phyloP scores from a whole-genome alignment of 1,140 invertebrate species.

The Lethrus apterus region DNA sequence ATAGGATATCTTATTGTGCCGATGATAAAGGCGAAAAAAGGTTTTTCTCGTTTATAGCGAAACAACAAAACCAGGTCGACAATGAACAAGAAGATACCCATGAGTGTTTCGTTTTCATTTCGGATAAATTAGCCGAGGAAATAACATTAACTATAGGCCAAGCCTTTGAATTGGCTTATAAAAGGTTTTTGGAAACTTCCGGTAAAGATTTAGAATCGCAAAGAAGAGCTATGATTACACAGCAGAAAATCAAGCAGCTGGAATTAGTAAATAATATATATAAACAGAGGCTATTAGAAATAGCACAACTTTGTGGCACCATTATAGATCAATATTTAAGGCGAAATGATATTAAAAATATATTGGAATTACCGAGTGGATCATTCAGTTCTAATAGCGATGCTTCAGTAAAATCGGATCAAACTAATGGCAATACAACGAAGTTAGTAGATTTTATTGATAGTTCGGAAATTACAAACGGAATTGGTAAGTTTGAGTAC shows the following conservation, averaged over 20 bases:
- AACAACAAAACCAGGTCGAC: conserved; percentile 48
- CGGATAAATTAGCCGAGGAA: conserved; percentile 92
- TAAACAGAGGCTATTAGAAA: conserved; percentile 56
- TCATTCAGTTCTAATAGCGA: conserved; percentile 9
- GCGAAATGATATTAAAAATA: conserved; percentile 35
- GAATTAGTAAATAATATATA: conserved; percentile 65
- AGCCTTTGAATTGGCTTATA: conserved; percentile 95
- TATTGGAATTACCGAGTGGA: conserved; percentile 29
- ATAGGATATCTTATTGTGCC: conserved; percentile 95
- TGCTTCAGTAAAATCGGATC: conserved; percentile 18
- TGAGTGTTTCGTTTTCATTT: conserved; percentile 93
- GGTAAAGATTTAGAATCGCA: conserved; percentile 67
- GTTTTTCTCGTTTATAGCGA: conserved; percentile 93
- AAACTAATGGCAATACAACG: conserved; percentile 40
- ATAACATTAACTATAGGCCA: conserved; percentile 96
- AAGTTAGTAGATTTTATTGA: conserved; percentile 27
- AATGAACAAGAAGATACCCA: conserved; percentile 61
- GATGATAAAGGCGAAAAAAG: conserved; percentile 96
- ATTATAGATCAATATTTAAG: conserved; percentile 39
- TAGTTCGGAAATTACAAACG: conserved; percentile 34
- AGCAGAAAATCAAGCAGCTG: conserved; percentile 64
- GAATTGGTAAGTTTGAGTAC: conserved; percentile 25
- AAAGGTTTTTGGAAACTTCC: conserved; percentile 71
- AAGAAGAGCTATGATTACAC: conserved; percentile 60
- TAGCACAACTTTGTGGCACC: conserved; percentile 40